phyloP scores from a whole-genome alignment of 1,140 invertebrate species.

The Drosophila leontia region DNA sequence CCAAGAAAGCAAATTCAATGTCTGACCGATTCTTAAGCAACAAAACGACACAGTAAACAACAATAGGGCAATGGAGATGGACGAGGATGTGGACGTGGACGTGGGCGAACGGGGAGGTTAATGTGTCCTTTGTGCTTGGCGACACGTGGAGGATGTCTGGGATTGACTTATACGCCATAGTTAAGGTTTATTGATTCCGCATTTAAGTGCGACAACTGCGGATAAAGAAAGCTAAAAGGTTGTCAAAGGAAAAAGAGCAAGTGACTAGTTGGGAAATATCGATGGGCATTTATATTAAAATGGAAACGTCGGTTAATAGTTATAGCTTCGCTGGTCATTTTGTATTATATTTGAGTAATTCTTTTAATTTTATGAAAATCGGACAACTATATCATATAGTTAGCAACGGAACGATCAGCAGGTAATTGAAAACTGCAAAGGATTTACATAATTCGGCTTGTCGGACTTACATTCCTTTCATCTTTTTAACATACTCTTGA shows the following conservation, averaged over 20 bases:
- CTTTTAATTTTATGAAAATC: too few relatives aligned
- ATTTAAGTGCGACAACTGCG: neutral
- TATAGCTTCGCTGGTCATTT: too few relatives aligned
- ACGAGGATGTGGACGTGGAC: neutral
- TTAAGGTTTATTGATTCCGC: conserved; percentile 37
- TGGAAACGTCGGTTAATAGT: neutral
- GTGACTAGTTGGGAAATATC: neutral
- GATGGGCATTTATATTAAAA: neutral
- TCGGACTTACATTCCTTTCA: too few relatives aligned
- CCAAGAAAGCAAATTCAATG: conserved; percentile 65
- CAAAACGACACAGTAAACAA: conserved; percentile 32
- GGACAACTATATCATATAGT: too few relatives aligned
- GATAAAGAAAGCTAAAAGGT: conserved; percentile 8
- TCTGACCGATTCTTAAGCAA: conserved; percentile 65
- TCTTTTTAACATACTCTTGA: too few relatives aligned
- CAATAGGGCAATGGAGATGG: conserved; percentile 28
- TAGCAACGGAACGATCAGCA: too few relatives aligned
- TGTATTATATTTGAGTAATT: too few relatives aligned
- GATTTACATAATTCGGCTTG: too few relatives aligned
- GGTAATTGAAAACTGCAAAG: too few relatives aligned
- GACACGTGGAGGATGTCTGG: conserved; percentile 32
- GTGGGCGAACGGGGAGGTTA: neutral
- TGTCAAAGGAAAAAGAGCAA: neutral
- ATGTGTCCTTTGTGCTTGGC: conserved; percentile 15
- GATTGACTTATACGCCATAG: conserved; percentile 14